These are phyloP conservation scores for Plectrocnemia conspersa DNA, from an alignment of 1,140 invertebrate genomes.

Conservation along the genomic window DNA sequence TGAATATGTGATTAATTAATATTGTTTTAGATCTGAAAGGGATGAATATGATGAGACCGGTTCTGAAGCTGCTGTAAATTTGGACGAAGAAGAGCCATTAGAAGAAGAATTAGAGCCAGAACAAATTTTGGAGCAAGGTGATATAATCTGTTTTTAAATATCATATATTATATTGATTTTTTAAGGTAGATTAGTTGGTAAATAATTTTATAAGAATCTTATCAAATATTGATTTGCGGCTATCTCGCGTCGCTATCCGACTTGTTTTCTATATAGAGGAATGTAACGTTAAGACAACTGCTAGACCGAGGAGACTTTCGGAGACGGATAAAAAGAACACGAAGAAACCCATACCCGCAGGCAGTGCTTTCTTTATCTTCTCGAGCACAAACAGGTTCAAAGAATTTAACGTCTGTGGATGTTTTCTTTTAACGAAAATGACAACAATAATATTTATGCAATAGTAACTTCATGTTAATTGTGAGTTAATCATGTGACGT, in stretches of 20 bases:
- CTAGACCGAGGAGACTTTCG: constrained; percentile 83
- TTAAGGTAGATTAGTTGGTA: background rate
- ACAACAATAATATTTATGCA: too few relatives aligned
- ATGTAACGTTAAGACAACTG: constrained; percentile 47
- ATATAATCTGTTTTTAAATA: constrained; percentile 1
- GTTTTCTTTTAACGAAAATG: too few relatives aligned
- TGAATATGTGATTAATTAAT: constrained; percentile 8
- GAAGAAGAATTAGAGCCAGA: constrained; percentile 63
- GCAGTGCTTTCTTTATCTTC: constrained; percentile 94
- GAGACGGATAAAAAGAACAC: constrained; percentile 83
- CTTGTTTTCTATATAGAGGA: constrained; percentile 8
- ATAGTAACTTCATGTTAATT: too few relatives aligned
- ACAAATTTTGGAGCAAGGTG: constrained; percentile 53
- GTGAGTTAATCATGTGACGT: too few relatives aligned
- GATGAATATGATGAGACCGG: constrained; percentile 66
- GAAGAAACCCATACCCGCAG: constrained; percentile 90
- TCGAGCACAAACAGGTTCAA: constrained; percentile 86
- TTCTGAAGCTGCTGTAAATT: constrained; percentile 63
- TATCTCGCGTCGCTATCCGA: too few relatives aligned
- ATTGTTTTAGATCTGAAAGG: constrained; percentile 56
- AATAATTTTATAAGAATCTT: constrained; percentile 1
- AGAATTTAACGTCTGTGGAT: too few relatives aligned
- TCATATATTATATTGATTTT: constrained; percentile 10
- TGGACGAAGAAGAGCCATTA: constrained; percentile 62
- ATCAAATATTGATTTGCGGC: too few relatives aligned